Conservation (phyloP, 1,140 invertebrate species). For the Drosophila nigromelanica region DNA sequence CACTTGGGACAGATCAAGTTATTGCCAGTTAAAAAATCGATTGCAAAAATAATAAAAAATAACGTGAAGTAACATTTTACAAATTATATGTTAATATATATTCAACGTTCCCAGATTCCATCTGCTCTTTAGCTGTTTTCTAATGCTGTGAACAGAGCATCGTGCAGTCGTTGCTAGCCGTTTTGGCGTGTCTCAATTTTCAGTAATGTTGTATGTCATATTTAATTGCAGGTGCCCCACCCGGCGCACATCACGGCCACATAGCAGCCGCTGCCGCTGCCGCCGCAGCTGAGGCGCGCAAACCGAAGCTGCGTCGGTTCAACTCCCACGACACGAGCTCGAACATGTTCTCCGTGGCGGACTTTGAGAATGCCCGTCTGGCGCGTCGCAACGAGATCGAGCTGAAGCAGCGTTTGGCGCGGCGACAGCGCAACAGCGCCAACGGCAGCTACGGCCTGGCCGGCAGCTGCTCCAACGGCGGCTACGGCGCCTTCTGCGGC, state of each 20-base stretch:
- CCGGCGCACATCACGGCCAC: slow-evolving; percentile 63
- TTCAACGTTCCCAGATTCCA: background rate
- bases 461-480: slow-evolving; percentile 6
- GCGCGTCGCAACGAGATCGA: slow-evolving; percentile 83
- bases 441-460: slow-evolving; percentile 57
- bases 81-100: background rate
- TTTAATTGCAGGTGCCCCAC: slow-evolving; percentile 63
- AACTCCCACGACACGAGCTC: slow-evolving; percentile 83
- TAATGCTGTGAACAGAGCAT: too few species aligned
- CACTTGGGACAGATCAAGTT: too few species aligned
- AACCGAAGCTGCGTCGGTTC: slow-evolving; percentile 80
- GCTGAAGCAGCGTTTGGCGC: slow-evolving; percentile 72
- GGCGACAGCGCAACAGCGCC: slow-evolving; percentile 68
- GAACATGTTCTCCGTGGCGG: slow-evolving; percentile 83
- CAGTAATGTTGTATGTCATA: slow-evolving; percentile 3
- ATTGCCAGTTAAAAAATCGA: too few species aligned
- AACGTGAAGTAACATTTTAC: too few species aligned
- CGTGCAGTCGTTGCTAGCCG: too few species aligned
- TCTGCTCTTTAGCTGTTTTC: background rate
- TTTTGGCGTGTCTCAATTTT: background rate
- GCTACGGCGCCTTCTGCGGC: slow-evolving; percentile 55
- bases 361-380: slow-evolving; percentile 82
- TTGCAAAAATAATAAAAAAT: too few species aligned
- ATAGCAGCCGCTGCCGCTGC: slow-evolving; percentile 13
- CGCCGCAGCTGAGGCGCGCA: slow-evolving; percentile 62